Evolutionary conservation across 2,113 vertebrate species (phyloP), one percentile per base, ranked within the genome.

Genomic region (Tachuris rubrigastra): DNA sequence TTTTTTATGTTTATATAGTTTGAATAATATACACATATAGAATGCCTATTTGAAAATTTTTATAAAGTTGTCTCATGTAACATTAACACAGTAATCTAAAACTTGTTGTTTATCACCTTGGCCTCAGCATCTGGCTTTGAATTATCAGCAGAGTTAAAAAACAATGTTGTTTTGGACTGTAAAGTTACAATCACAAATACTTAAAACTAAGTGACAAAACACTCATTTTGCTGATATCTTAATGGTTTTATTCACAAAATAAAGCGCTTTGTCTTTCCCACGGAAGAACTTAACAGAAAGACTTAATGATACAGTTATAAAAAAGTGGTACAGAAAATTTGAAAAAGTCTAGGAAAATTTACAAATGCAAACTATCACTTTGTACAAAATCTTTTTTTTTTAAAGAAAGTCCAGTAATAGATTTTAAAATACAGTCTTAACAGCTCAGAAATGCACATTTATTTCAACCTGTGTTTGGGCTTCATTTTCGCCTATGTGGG

Each of bases 171-270:
- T 78, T 47, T 21, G 63, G 68, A 87, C 18, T 42, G 77, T 0
- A 25, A 85, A 77, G 76, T 87, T 96, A 56, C 52, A 85, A 91
- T 73, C 96, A 56, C 41, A 92, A 94, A 91, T 89, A 60, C 27
- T 47, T 78, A 63, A 88, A 83, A 69, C 81, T 44, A 96, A 95
- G 53, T 44, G 49, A 96, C 91, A 92, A 89, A 88, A 9, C 77
- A 94, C n/a, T 35, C 60, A 96, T 77, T 93, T 90, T 33, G 39
- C 60, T 82, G 80, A 97, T 53, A 80, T 87, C 74, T 92, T 87
- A 87, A 95, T 25, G 8, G 87, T 97, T 98, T 98, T 98, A 98
- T 98, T 98, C 93, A 97, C 94, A 98, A 98, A 98, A 98, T 97
- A 97, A 96, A 92, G 84, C 95, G 82, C 58, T 94, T 81, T 46